Evolutionary conservation across 2,113 vertebrate genomes (phyloP).

Genomic region (Sinocyclocheilus maitianheensis): DNA sequence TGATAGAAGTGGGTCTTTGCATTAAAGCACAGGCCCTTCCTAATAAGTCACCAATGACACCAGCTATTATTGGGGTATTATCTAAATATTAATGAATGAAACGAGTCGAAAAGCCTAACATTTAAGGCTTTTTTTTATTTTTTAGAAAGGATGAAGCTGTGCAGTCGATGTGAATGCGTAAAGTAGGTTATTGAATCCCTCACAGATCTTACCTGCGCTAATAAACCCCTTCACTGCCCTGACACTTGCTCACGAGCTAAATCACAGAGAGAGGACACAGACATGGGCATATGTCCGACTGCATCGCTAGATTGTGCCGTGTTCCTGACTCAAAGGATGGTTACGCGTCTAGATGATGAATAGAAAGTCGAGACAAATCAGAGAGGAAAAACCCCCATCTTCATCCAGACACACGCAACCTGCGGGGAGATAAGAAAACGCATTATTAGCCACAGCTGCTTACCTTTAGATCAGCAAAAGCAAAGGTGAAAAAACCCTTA

Average conservation of each 20-base stretch:
- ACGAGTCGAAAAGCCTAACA: neutral
- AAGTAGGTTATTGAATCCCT: neutral
- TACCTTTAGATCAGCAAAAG: neutral
- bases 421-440: constrained; percentile 1
- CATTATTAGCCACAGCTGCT: neutral
- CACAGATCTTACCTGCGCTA: constrained; percentile 11
- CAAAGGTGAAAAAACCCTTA: neutral
- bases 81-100: neutral
- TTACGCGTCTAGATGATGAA: neutral
- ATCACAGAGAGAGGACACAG: neutral
- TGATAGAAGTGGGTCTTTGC: neutral
- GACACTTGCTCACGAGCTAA: neutral
- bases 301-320: neutral
- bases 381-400: neutral
- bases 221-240: neutral
- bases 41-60: neutral
- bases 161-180: neutral
- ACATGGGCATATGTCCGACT: neutral
- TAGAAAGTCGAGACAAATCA: constrained; percentile 12
- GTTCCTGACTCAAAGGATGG: neutral
- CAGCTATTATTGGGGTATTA: neutral
- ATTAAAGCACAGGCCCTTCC: constrained; percentile 25
- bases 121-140: too few species aligned
- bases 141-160: neutral
- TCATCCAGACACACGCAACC: neutral